Evolutionary conservation across 2,888 invertebrate genomes (phyloP).

Genomic region (Meganola albula): DNA sequence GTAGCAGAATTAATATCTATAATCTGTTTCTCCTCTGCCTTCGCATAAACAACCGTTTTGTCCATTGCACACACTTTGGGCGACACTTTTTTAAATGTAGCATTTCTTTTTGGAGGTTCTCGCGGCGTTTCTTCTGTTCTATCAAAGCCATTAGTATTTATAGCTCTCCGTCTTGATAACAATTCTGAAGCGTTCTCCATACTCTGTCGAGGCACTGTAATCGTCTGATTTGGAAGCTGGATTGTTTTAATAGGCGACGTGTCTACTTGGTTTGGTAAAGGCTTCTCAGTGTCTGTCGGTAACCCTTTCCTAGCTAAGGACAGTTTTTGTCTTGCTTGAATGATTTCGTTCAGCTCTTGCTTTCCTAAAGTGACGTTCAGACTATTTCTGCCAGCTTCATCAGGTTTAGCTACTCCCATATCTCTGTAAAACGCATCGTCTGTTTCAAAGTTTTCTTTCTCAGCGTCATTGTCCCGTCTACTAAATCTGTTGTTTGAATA

Average conservation of each 20-base stretch:
- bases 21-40: slow-evolving; percentile 50
- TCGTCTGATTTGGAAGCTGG: slow-evolving; percentile 63
- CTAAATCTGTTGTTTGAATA: slow-evolving; percentile 63
- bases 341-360: slow-evolving; percentile 67
- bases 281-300: slow-evolving; percentile 52
- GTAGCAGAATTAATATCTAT: slow-evolving; percentile 72
- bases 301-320: slow-evolving; percentile 62
- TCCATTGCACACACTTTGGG: slow-evolving; percentile 53
- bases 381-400: slow-evolving; percentile 49
- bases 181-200: slow-evolving; percentile 67
- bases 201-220: slow-evolving; percentile 60
- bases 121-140: slow-evolving; percentile 47
- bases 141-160: slow-evolving; percentile 44
- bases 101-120: slow-evolving; percentile 57
- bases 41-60: slow-evolving; percentile 54
- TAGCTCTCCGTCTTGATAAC: slow-evolving; percentile 54
- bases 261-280: slow-evolving; percentile 42
- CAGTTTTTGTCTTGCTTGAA: slow-evolving; percentile 66
- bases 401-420: slow-evolving; percentile 49
- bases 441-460: slow-evolving; percentile 67
- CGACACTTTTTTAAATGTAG: slow-evolving; percentile 59
- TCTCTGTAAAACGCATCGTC: slow-evolving; percentile 67
- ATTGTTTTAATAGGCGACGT: slow-evolving; percentile 55
- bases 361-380: slow-evolving; percentile 65
- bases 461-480: slow-evolving; percentile 49